Base-by-base conservation (phyloP, 2,113 vertebrate species). In the Progne subis region DNA sequence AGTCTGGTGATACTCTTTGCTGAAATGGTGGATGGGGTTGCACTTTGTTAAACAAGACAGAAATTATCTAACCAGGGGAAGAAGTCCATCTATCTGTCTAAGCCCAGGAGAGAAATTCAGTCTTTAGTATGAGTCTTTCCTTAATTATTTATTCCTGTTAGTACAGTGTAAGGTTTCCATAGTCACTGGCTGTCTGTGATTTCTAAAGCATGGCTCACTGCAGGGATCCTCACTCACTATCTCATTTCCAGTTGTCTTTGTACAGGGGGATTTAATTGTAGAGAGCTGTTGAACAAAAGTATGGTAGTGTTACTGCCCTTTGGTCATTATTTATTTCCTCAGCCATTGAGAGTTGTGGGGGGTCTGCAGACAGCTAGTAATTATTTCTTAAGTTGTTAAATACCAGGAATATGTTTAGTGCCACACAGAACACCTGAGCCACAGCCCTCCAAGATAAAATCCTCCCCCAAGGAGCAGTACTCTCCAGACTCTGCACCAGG, bases 141-240 rank as follows among this genome's bases (percentile, higher is more conserved):
- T 92, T 84, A 94, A 94, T 89, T 84, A 94, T 85, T 92, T 89
- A 94, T 94, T 79, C 70, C 37, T 55, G 29, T 61, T 79, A 85
- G 72, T 53, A 37, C 53, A 82, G 37, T 26, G 20, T 26, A 85
- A 69, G 15, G 43, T 89, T 95, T 91, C 91, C 84, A 84, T 70
- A 89, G 78, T 72, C 77, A 84, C 81, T 89, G 57, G 18, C 31
- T 71, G 49, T 3, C 41, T 76, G 46, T n/a, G 37, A 65, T 89
- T 82, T 79, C 65, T 82, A 68, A 76, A 91, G 34, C 5, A 1
- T 31, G 39, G 34, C 41, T 76, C 9, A 2, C 65, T 53, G 46
- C 68, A 65, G 46, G 26, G n/a, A 82, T 90, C 28, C 56, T 78
- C 4, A 1, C 47, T 82, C 39, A 14, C 31, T 28, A 32, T n/a